Evolutionary conservation across 2,888 invertebrate species (phyloP), one percentile per base, ranked within the genome.

Genomic region (Eurytoma californica): DNA sequence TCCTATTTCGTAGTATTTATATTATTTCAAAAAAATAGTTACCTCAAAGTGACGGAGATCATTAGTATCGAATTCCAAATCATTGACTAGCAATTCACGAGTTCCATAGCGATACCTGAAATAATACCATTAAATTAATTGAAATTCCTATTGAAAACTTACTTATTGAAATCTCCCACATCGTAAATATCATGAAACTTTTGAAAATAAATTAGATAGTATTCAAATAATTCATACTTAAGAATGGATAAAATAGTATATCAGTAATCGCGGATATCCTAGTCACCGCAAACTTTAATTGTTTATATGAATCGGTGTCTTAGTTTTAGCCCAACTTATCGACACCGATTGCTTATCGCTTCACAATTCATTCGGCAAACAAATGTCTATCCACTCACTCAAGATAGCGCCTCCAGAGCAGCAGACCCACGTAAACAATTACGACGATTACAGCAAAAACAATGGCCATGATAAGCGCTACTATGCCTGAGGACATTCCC

Each of bases 41-140:
- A 91, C 91, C 87, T 91, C 90, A 84, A 91, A 91, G 82, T 91
- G 88, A 72, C 87, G 89, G 80, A 91, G 86, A 82, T 91, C 91
- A 76, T 88, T 89, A 14, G 88, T 87, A 75, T 91, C 90, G 63
- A 91, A 90, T 79, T 90, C 91, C 73, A 90, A 87, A 77, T 91
- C 91, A 73, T 91, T 91, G 39, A 91, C 90, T 12, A 92, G 86
- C 81, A 91, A 85, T 77, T 91, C 90, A 16, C 91, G 87, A 83
- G 90, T 91, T 74, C 90, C 88, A 63, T 89, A 89, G 80, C 91
- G 89, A 83, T 81, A 90, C 84, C 86, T 88, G 70, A 39, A 70
- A 51, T 39, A 57, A 24, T 47, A 18, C 14, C 13, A 7, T n/a
- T 20, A 55, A 24, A 67, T 39, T 7, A 53, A 30, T 39, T n/a